Conservation (phyloP, 2,888 invertebrate species). For the Teinopalpus imperialis region DNA sequence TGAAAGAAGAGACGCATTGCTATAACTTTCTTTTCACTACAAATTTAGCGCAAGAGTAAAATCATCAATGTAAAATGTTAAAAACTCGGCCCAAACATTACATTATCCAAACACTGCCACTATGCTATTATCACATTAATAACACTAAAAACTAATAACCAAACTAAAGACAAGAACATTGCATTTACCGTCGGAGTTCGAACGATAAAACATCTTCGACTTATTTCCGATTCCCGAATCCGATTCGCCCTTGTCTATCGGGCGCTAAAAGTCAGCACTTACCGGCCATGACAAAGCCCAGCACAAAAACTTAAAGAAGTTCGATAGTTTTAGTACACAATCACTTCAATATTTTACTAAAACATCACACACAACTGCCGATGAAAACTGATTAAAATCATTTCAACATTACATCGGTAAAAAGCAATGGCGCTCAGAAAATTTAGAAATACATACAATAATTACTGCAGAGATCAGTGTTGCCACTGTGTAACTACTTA, state of each 20-base stretch:
- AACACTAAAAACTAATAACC: conserved; percentile 74
- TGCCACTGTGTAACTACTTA: conserved; percentile 47
- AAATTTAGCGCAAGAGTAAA: conserved; percentile 52
- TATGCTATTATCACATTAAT: conserved; percentile 66
- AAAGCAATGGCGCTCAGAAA: conserved; percentile 82
- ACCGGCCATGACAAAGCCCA: conserved; percentile 90
- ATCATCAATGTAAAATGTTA: conserved; percentile 63
- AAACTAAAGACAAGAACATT: conserved; percentile 80
- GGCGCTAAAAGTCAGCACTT: conserved; percentile 85
- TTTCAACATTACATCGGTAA: conserved; percentile 81
- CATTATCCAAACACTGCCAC: conserved; percentile 72
- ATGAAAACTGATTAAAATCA: conserved; percentile 83
- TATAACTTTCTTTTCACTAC: conserved; percentile 54
- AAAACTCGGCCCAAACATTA: conserved; percentile 62
- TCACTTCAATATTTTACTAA: conserved; percentile 76
- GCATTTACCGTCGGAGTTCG: conserved; percentile 82
- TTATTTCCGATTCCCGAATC: conserved; percentile 79
- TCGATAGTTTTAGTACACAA: conserved; percentile 78
- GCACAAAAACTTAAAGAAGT: conserved; percentile 80
- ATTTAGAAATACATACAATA: conserved; percentile 77
- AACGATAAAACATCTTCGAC: conserved; percentile 83
- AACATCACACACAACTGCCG: conserved; percentile 81
- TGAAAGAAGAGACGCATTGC: conserved; percentile 49
- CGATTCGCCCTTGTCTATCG: conserved; percentile 81
- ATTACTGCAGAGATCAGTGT: conserved; percentile 73